phyloP scores from a whole-genome alignment of 2,113 vertebrate genomes.

The Holacanthus passer region DNA sequence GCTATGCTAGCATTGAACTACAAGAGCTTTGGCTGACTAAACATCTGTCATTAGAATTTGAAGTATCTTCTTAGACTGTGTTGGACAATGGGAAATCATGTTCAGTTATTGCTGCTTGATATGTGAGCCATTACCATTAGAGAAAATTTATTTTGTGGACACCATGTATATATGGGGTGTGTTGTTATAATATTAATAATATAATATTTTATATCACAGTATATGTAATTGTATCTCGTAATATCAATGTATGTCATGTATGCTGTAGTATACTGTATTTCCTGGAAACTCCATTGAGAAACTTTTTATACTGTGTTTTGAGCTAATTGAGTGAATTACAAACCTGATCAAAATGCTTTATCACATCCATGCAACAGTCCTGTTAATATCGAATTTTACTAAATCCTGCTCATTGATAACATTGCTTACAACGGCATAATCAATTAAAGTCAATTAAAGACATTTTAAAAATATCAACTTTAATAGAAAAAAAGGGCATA shows the following conservation, averaged over 20 bases:
- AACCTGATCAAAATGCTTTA: neutral
- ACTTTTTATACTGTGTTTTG: too few species aligned
- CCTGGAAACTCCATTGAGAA: too few species aligned
- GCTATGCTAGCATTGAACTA: neutral
- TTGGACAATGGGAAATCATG: neutral
- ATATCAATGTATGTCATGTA: too few species aligned
- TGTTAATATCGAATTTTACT: too few species aligned
- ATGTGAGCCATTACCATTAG: too few species aligned
- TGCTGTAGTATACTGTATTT: too few species aligned
- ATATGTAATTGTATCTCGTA: too few species aligned
- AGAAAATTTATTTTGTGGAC: neutral
- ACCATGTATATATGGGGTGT: neutral
- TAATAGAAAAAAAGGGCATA: neutral
- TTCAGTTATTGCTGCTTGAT: neutral
- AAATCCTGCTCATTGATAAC: neutral
- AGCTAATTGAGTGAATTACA: too few species aligned
- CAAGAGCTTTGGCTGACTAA: neutral
- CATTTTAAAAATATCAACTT: too few species aligned
- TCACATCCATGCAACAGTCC: neutral
- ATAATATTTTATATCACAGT: too few species aligned
- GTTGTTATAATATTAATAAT: too few species aligned
- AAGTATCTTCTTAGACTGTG: neutral
- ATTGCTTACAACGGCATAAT: neutral
- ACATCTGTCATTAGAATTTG: neutral
- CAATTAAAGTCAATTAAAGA: too few species aligned